These are phyloP conservation scores for Stigmatopora nigra DNA, from an alignment of 2,113 vertebrate genomes.

Conservation along the genomic window DNA sequence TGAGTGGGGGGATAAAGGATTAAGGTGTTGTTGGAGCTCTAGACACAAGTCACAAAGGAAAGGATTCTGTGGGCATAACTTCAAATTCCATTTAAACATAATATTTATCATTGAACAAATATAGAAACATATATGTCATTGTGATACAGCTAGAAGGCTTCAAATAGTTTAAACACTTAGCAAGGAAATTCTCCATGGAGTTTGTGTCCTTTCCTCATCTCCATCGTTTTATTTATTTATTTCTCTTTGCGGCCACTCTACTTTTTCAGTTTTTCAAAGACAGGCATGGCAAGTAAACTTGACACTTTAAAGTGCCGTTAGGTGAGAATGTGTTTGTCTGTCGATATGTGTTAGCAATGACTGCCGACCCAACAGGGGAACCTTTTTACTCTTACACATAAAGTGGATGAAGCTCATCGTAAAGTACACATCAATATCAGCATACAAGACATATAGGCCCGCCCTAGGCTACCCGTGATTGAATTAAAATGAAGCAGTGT, in stretches of 20 bases:
- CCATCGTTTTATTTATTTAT: neutral
- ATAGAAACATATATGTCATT: constrained; percentile 8
- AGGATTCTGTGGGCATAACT: constrained; percentile 21
- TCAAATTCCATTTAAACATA: constrained; percentile 9
- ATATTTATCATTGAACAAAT: constrained; percentile 12
- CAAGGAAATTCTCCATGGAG: neutral
- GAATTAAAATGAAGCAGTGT: constrained; percentile 19
- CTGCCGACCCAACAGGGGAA: constrained; percentile 9
- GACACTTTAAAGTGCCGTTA: constrained; percentile 25
- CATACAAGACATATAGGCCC: constrained; percentile 4
- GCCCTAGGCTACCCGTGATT: constrained; percentile 26
- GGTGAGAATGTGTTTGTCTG: constrained; percentile 41
- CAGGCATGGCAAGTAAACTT: constrained; percentile 22
- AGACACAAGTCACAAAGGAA: constrained; percentile 29
- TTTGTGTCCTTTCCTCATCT: constrained; percentile 1
- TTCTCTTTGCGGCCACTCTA: neutral
- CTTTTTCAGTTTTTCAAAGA: constrained; percentile 14
- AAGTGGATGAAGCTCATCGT: constrained; percentile 8
- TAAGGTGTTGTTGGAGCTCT: constrained; percentile 42
- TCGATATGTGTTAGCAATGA: constrained; percentile 32
- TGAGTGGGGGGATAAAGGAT: constrained; percentile 34
- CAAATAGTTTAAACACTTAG: constrained; percentile 12
- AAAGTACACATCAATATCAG: constrained; percentile 14
- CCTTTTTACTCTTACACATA: constrained; percentile 25
- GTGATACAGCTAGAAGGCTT: neutral